These are phyloP conservation scores for Dysdera silvatica DNA, from an alignment of 1,140 invertebrate genomes.

Conservation along the genomic window DNA sequence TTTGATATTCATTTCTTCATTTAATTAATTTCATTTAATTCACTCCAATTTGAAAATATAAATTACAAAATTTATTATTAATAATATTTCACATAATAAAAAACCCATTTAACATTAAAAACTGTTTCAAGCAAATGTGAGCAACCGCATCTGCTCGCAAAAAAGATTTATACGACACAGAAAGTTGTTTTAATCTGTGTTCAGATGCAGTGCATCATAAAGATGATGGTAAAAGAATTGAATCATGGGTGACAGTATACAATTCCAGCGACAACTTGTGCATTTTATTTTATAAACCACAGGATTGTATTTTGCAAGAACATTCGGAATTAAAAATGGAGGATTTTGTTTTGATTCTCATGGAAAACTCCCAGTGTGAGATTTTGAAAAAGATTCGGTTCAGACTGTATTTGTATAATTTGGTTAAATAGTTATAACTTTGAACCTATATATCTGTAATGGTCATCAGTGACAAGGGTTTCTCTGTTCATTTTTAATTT, in stretches of 20 bases:
- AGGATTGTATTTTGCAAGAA: background rate
- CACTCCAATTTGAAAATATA: no score
- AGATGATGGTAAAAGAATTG: background rate
- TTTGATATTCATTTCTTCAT: no score
- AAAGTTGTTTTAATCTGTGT: background rate
- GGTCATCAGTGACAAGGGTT: constrained; percentile 2
- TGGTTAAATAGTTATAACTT: constrained; percentile 1
- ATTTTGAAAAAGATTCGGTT: background rate
- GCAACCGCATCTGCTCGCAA: background rate
- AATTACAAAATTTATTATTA: no score
- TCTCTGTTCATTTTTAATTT: background rate
- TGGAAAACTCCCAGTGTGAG: background rate
- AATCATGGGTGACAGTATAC: background rate
- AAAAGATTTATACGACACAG: background rate
- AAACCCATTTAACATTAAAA: no score
- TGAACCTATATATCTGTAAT: background rate
- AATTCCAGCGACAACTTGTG: background rate
- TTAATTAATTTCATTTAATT: no score
- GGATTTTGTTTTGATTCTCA: constrained; percentile 1
- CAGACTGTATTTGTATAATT: background rate
- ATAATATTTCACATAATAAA: no score
- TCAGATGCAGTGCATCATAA: background rate
- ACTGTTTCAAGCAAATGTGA: background rate
- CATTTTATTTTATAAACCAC: background rate
- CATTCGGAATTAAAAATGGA: background rate